Conservation (phyloP, 2,113 vertebrate species). For the Sceloporus tristichus region DNA sequence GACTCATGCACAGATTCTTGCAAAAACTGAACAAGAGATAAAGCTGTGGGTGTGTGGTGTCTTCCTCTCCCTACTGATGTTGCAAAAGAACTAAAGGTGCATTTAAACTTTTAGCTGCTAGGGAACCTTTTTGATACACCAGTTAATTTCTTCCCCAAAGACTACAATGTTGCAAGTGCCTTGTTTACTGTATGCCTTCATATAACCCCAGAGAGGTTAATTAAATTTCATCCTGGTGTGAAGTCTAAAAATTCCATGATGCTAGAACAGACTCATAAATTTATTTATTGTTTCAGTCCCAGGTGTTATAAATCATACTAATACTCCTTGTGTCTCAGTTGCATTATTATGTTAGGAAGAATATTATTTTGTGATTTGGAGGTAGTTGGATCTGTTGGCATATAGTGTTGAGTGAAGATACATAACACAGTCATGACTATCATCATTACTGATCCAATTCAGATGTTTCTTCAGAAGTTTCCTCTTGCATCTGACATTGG, state of each 20-base stretch:
- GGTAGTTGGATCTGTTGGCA: not conserved
- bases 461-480: not conserved
- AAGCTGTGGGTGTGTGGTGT: not conserved
- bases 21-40: constrained; percentile 5
- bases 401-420: not conserved
- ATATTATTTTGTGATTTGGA: not conserved
- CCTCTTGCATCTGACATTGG: not conserved
- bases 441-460: not conserved
- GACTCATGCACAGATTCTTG: not conserved
- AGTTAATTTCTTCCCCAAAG: constrained; percentile 5
- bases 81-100: not conserved
- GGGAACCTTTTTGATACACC: not conserved
- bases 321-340: too few species aligned
- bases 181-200: not conserved
- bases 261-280: not conserved
- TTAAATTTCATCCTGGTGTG: not conserved
- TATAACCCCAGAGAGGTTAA: not conserved
- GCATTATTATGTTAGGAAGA: not conserved
- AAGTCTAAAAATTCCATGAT: constrained; percentile 5
- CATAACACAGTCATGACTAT: not conserved
- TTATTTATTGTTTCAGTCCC: not conserved
- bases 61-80: not conserved
- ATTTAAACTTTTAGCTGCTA: not conserved
- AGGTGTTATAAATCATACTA: not conserved
- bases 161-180: not conserved